Base-by-base conservation (phyloP, 2,888 invertebrate genomes). In the Syrphus vitripennis region DNA sequence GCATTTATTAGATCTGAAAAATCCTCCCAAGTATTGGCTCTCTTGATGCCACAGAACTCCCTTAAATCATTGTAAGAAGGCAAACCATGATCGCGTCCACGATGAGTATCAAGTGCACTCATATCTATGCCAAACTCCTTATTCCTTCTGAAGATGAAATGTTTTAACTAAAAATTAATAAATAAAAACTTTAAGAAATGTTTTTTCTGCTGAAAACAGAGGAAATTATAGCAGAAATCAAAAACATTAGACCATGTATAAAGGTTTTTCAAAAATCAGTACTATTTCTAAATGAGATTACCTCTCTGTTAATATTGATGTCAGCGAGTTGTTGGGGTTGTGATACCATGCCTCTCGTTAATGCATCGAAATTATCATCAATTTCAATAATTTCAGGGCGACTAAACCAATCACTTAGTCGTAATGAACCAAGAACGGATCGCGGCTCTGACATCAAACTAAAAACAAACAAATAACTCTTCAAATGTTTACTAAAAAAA, bases 51-150 rank as follows among this genome's bases (percentile, higher is more conserved):
- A 90, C 97, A 97, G 87, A 95, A 95, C 10, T 95, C 95, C 74
- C 98, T 94, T 89, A 95, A 95, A 78, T 95, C 94, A 82, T 96
- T 95, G 92, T 98, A 98, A 0, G 95, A 94, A 4, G 95, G 96
- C 34, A 98, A 93, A 12, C 96, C 97, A 90, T 98, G 97, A 91
- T 98, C 98, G 57, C 98, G 94, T 87, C 96, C 96, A 87, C 98
- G 94, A 90, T 98, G 97, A 87, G 98, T 95, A 90, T 97, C 97
- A 31, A 95, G 94, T 0, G 97, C 95, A 48, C 96, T 94, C 80
- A 98, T 93, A 91, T 98, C 98, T 10, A 94, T 93, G 0, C 98
- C 98, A 88, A 97, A 95, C 2, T 95, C 95, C 90, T 94, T 94
- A 83, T 94, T 95, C 19, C 95, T 94, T 90, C 96, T 95, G 92